phyloP scores from a whole-genome alignment of 2,797 vertebrate species.

The Liparis tanakae region DNA sequence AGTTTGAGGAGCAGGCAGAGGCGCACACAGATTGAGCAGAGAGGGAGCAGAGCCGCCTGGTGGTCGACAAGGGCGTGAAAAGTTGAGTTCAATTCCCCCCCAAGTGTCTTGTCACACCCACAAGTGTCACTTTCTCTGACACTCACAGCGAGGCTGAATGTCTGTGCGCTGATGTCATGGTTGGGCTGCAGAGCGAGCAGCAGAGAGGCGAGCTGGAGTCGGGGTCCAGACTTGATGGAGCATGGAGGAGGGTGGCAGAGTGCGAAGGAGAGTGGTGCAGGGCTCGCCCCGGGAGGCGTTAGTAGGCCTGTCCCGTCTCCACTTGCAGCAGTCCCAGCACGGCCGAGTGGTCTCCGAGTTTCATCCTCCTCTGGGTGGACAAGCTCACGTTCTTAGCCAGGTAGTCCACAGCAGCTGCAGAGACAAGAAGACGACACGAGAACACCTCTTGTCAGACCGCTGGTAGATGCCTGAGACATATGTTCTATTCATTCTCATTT shows the following conservation, averaged over 20 bases:
- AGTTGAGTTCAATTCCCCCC: conserved; percentile 50
- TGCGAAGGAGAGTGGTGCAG: conserved; percentile 26
- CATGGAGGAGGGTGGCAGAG: conserved; percentile 54
- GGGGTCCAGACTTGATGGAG: conserved; percentile 66
- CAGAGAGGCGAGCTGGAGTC: conserved; percentile 45
- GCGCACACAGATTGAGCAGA: conserved; percentile 26
- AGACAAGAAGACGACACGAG: conserved; percentile 77
- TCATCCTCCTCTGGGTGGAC: conserved; percentile 98
- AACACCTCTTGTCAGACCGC: conserved; percentile 46
- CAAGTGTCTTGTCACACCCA: conserved; percentile 33
- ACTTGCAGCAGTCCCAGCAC: conserved; percentile 98
- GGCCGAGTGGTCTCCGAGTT: conserved; percentile 95
- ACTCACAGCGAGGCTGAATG: conserved; percentile 23
- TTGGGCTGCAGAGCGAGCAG: conserved; percentile 42
- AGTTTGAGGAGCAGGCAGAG: conserved; percentile 37
- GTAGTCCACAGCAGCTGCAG: conserved; percentile 95
- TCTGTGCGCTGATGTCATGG: conserved; percentile 58
- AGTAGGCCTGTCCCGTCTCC: conserved; percentile 98
- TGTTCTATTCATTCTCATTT: conserved; percentile 46
- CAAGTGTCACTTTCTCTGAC: conserved; percentile 47
- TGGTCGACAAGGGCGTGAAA: conserved; percentile 49
- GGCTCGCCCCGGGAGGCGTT: conserved; percentile 50
- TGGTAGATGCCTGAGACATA: conserved; percentile 44
- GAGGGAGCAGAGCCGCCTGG: conserved; percentile 50
- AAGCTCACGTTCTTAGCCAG: conserved; percentile 99